phyloP scores from a whole-genome alignment of 92 coral and sea anemone genomes.

The Micromussa lordhowensis region DNA sequence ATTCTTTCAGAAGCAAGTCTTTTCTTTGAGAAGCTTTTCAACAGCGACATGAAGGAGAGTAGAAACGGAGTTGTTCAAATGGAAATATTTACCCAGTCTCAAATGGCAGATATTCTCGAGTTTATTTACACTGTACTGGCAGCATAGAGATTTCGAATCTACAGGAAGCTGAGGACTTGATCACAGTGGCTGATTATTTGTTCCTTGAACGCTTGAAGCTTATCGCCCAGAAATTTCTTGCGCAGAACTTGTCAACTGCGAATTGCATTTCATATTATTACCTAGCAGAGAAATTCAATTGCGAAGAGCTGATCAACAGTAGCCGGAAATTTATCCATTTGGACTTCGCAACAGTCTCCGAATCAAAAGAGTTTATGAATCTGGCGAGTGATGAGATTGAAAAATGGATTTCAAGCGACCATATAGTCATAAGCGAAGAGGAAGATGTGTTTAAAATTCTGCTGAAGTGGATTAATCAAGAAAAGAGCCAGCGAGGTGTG shows the following conservation, averaged over 20 bases:
- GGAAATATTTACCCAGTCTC: not conserved
- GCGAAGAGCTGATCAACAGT: not conserved
- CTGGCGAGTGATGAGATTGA: not conserved
- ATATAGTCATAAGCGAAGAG: not conserved
- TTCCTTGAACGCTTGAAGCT: not conserved
- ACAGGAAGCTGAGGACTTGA: not conserved
- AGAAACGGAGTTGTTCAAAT: not conserved
- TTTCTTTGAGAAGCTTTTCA: not conserved
- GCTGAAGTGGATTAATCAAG: not conserved
- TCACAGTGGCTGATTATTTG: conserved; percentile 5
- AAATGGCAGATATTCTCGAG: not conserved
- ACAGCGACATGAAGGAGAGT: not conserved
- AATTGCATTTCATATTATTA: not conserved
- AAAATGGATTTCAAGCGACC: conserved; percentile 8
- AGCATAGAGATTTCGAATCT: not conserved
- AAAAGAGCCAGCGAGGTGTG: not conserved
- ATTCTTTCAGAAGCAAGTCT: not conserved
- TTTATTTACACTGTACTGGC: not conserved
- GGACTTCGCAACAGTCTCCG: not conserved
- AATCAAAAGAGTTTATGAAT: not conserved
- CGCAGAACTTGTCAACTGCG: not conserved
- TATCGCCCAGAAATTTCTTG: not conserved
- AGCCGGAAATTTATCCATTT: not conserved
- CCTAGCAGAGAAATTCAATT: not conserved
- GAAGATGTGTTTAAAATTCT: conserved; percentile 13